phyloP scores from a whole-genome alignment of 1,140 invertebrate genomes.

The Rhagoletis pomonella region DNA sequence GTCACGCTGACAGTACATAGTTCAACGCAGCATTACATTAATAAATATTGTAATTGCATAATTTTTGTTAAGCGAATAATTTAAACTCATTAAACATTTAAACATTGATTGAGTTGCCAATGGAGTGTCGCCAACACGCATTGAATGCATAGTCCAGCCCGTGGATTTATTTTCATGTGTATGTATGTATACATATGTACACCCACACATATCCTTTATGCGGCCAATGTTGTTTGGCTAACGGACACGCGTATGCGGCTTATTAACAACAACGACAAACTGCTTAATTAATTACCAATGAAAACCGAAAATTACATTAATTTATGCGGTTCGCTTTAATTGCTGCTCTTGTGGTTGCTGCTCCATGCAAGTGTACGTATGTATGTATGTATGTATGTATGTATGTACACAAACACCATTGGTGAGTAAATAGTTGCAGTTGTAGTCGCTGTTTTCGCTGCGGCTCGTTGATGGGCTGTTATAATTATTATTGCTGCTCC shows the following conservation, averaged over 20 bases:
- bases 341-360: not conserved
- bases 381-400: not conserved
- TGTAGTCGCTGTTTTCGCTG: not conserved
- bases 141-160: not conserved
- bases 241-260: constrained; percentile 36
- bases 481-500: not conserved
- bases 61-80: constrained; percentile 50
- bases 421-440: not conserved
- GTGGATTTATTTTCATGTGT: not conserved
- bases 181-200: not conserved
- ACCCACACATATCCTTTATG: not conserved
- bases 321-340: constrained; percentile 49
- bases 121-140: constrained; percentile 44
- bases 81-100: constrained; percentile 51
- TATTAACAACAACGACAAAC: constrained; percentile 36
- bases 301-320: constrained; percentile 38
- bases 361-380: not conserved
- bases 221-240: not conserved
- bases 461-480: not conserved
- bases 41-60: constrained; percentile 51
- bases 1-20: not conserved
- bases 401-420: no score
- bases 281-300: constrained; percentile 45
- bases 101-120: constrained; percentile 47
- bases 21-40: constrained; percentile 15